These are phyloP conservation scores for Hippocampus kuda DNA, from an alignment of 2,797 vertebrate genomes.

Conservation along the genomic window DNA sequence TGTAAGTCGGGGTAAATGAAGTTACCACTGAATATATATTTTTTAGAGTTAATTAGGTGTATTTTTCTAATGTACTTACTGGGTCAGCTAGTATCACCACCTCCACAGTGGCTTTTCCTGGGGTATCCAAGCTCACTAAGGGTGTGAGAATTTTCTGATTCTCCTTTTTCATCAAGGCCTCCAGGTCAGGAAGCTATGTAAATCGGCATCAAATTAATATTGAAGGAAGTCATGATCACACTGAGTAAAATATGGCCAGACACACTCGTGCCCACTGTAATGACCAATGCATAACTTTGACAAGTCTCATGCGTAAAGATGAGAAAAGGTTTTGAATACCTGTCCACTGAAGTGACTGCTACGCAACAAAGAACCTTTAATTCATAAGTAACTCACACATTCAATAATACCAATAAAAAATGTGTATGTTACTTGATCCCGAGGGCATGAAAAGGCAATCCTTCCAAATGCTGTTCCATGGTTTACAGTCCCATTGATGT, in stretches of 20 bases:
- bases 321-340: not conserved
- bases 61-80: conserved; percentile 65
- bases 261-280: not conserved
- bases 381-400: not conserved
- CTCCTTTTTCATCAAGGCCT: conserved; percentile 81
- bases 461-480: conserved; percentile 88
- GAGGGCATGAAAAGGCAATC: conserved; percentile 89
- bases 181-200: conserved; percentile 73
- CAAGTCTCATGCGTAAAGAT: not conserved
- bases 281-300: not conserved
- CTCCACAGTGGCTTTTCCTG: conserved; percentile 92
- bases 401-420: not conserved
- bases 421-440: conserved; percentile 71
- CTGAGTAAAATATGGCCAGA: not conserved
- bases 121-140: conserved; percentile 88
- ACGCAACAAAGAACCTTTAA: not conserved
- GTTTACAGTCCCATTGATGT: conserved; percentile 68
- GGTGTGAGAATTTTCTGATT: conserved; percentile 86
- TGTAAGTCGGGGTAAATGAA: not conserved
- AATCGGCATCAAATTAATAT: conserved; percentile 3
- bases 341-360: not conserved
- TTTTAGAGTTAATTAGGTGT: too few relatives aligned
- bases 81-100: conserved; percentile 94
- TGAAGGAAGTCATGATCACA: not conserved
- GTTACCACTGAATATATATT: not conserved